phyloP scores from a whole-genome alignment of 2,797 vertebrate species.

The Sebastes goodei region DNA sequence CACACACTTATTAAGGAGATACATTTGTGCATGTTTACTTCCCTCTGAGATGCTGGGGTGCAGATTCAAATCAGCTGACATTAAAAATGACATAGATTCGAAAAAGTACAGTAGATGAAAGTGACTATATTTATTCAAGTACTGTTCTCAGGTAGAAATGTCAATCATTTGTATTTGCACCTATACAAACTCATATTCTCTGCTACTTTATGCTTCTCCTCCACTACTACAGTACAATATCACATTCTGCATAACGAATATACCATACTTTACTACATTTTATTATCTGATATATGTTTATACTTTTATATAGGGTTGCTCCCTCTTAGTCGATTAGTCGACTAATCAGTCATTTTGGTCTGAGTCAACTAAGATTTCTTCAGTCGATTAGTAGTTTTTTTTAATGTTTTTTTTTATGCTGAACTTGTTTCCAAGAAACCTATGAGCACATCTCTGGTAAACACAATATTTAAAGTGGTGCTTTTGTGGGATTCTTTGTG shows the following conservation, averaged over 20 bases:
- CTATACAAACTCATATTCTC: no score
- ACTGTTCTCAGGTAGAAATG: background rate
- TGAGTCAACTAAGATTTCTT: no score
- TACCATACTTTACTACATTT: background rate
- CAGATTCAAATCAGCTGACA: background rate
- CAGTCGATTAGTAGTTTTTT: no score
- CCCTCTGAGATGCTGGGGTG: no score
- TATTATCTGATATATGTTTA: background rate
- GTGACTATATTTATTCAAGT: background rate
- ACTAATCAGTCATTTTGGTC: no score
- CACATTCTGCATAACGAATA: background rate
- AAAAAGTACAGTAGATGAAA: background rate
- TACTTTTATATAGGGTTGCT: background rate
- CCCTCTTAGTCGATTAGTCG: no score
- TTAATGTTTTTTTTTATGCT: background rate
- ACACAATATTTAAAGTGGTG: no score
- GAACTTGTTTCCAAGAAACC: no score
- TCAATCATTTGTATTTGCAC: background rate
- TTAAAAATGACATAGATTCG: background rate
- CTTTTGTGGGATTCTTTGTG: no score
- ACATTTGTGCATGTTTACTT: background rate
- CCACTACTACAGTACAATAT: background rate
- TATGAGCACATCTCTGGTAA: no score
- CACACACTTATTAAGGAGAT: background rate
- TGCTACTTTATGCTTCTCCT: no score